Conservation (phyloP, 2,888 invertebrate species). For the Polydrusus pterygomalis region DNA sequence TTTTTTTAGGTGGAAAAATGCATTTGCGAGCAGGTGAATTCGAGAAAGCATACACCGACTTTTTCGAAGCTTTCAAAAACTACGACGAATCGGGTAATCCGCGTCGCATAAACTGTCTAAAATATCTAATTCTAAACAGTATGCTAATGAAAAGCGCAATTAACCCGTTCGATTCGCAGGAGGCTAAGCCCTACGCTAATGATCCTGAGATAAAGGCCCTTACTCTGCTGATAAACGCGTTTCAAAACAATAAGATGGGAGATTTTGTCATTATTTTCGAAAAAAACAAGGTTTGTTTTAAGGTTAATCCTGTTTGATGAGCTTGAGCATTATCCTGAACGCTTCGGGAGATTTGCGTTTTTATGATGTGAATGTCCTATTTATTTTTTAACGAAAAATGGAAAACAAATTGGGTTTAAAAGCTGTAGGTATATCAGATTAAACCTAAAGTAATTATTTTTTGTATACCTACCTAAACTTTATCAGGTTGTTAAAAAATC, state of each 20-base stretch:
- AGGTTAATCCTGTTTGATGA: neutral
- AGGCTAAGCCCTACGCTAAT: slow-evolving; percentile 99
- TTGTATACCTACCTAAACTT: too few species aligned
- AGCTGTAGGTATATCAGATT: too few species aligned
- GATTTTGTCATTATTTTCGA: slow-evolving; percentile 97
- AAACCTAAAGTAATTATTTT: too few species aligned
- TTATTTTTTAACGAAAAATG: neutral
- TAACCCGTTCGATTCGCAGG: slow-evolving; percentile 99
- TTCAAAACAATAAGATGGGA: slow-evolving; percentile 97
- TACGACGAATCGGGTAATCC: slow-evolving; percentile 99
- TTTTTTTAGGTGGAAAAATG: slow-evolving; percentile 87
- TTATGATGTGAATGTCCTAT: neutral
- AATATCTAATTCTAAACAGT: slow-evolving; percentile 97
- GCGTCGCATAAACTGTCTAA: slow-evolving; percentile 95
- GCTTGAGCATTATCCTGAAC: neutral
- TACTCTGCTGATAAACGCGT: slow-evolving; percentile 97
- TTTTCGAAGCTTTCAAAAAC: slow-evolving; percentile 99
- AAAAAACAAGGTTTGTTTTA: slow-evolving; percentile 54
- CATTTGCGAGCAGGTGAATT: slow-evolving; percentile 98
- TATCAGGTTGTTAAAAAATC: too few species aligned
- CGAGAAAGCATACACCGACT: slow-evolving; percentile 98
- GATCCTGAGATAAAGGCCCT: slow-evolving; percentile 99
- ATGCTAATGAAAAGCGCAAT: slow-evolving; percentile 99
- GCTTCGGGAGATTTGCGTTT: slow-evolving; percentile 5
- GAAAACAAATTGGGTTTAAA: neutral